Evolutionary conservation across 2,113 vertebrate genomes (phyloP).

Genomic region (Camelus dromedarius): DNA sequence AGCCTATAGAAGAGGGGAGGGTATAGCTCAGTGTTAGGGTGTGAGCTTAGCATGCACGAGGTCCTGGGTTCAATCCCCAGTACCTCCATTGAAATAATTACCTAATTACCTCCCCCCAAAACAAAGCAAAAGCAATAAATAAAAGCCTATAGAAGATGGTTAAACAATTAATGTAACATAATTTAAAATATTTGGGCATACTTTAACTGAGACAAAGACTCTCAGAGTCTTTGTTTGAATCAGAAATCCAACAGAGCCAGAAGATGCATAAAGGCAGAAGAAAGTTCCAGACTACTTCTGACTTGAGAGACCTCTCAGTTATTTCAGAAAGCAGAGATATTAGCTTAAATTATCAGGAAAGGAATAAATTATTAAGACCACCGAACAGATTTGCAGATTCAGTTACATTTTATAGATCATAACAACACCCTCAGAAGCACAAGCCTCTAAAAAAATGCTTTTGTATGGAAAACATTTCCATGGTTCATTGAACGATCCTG

Average conservation of each 20-base stretch:
- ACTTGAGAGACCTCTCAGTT: neutral
- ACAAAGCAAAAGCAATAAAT: too few species aligned
- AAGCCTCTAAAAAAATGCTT: neutral
- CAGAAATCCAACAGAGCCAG: neutral
- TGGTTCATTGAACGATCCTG: neutral
- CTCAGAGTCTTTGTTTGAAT: neutral
- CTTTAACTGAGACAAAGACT: neutral
- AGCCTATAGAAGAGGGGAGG: neutral
- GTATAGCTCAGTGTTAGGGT: too few species aligned
- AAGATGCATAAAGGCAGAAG: neutral
- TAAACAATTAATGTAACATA: conserved; percentile 3
- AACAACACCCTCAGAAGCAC: neutral
- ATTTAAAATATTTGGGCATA: neutral
- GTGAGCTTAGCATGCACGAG: too few species aligned
- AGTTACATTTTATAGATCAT: neutral
- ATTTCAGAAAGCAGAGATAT: neutral
- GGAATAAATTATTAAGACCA: neutral
- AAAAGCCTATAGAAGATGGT: neutral
- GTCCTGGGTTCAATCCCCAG: too few species aligned
- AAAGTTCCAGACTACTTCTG: neutral
- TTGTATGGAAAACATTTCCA: neutral
- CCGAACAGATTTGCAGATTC: neutral
- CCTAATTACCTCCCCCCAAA: too few species aligned
- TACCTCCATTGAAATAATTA: too few species aligned
- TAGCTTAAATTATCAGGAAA: conserved; percentile 30